Evolutionary conservation across 2,113 vertebrate species (phyloP), one percentile per base, ranked within the genome.

Genomic region (Hyperoodon ampullatus): DNA sequence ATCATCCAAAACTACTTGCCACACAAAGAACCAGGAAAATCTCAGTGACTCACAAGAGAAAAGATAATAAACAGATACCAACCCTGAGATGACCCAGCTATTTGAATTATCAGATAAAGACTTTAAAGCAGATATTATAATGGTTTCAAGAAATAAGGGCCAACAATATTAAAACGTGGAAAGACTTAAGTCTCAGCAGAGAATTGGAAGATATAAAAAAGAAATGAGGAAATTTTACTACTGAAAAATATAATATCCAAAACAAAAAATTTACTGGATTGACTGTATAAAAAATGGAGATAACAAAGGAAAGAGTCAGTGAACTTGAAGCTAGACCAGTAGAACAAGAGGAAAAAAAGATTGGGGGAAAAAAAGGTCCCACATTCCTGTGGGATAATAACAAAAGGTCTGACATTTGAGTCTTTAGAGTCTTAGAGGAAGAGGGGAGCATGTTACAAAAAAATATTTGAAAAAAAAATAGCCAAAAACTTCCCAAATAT

Each of bases 1-100:
- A 80, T 65, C 47, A 91, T 74, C 61, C 65, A 92, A 80, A 96
- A 68, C 74, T 70, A 87, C 68, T 71, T 82, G 26, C 42, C 71
- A 84, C 9, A 65, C 30, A 24, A 94, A 92, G 24, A 83, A 72
- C 18, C 35, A 87, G 55, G 61, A 77, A 82, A 84, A 88, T 72
- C 75, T 93, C 68, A 66, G 30, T 14, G 47, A 61, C 8, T 72
- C 5, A 28, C 60, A 96, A 88, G 30, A 85, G 16, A 83, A 80
- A 88, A 89, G 39, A 92, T 19, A 80, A 58, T n/a, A 74, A 68
- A 87, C 3, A 78, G 30, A 39, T 19, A 84, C 15, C 77, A 88
- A 91, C 5, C 8, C 2, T 74, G 42, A 96, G 28, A 71, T 53
- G 19, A 53, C 33, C 74, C 30, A 88, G 47, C 58, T 35, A 39